phyloP scores from a whole-genome alignment of 2,888 invertebrate species.

The Campoletis raptor region DNA sequence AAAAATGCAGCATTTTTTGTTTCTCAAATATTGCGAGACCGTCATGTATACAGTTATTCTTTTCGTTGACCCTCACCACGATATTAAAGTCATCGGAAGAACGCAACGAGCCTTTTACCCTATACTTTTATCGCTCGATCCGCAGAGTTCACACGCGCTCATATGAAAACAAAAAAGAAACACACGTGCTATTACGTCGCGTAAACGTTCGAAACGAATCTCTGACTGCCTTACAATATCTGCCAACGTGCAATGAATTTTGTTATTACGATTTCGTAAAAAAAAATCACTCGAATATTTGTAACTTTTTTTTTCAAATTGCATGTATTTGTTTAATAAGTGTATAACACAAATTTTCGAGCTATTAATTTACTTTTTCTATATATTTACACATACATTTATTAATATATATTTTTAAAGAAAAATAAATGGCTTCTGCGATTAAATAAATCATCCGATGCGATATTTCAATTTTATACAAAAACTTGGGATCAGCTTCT shows the following conservation, averaged over 20 bases:
- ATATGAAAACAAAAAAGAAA: neutral
- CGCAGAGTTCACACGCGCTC: slow-evolving; percentile 18
- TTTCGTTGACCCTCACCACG: neutral
- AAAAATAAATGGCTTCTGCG: too few species aligned
- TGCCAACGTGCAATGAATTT: neutral
- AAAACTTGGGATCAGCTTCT: neutral
- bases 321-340: neutral
- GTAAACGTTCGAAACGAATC: neutral
- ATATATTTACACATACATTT: too few species aligned
- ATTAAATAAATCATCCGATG: neutral
- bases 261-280: neutral
- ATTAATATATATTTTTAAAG: too few species aligned
- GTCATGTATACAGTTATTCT: neutral
- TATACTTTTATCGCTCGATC: slow-evolving; percentile 15
- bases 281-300: neutral
- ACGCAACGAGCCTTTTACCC: slow-evolving; percentile 5
- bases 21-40: slow-evolving; percentile 1
- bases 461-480: too few species aligned
- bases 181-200: neutral
- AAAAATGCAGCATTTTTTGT: neutral
- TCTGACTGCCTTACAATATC: neutral
- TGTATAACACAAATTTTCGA: too few species aligned
- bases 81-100: slow-evolving; percentile 2
- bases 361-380: too few species aligned
- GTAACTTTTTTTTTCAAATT: neutral